Conservation (phyloP, 2,113 vertebrate genomes). For the Lynx canadensis region DNA sequence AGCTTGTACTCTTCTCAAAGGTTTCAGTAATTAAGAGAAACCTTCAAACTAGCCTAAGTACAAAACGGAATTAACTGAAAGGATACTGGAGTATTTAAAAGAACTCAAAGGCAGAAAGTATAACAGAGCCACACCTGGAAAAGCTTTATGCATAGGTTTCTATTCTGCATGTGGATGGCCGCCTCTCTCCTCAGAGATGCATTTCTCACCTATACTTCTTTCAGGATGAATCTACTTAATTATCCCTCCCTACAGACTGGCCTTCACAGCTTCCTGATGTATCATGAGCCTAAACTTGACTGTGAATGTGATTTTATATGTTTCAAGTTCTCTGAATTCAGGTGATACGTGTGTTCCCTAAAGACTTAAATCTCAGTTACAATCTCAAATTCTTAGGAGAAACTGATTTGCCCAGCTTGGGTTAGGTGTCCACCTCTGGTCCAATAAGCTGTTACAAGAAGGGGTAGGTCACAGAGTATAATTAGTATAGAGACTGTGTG, state of each 20-base stretch:
- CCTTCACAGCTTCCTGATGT: background rate
- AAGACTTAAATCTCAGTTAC: background rate
- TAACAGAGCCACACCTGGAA: background rate
- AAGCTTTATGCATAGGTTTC: background rate
- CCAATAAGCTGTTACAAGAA: background rate
- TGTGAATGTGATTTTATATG: background rate
- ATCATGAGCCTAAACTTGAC: background rate
- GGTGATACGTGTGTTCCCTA: conserved; percentile 2
- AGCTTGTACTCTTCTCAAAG: conserved; percentile 15
- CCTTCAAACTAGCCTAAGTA: conserved; percentile 10
- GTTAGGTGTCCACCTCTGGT: background rate
- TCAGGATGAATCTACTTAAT: background rate
- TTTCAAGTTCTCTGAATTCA: conserved; percentile 11
- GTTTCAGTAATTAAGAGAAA: background rate
- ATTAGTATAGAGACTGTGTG: background rate
- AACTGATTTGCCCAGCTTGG: background rate
- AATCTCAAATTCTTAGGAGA: conserved; percentile 22
- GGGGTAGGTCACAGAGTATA: background rate
- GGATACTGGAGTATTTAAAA: background rate
- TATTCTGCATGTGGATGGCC: background rate
- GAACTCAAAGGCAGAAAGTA: background rate
- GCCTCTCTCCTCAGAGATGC: background rate
- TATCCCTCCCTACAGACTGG: background rate
- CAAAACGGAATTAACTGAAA: background rate
- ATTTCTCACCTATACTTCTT: background rate